These are phyloP conservation scores for Netelia virgata DNA, from an alignment of 2,888 invertebrate species.

Conservation along the genomic window DNA sequence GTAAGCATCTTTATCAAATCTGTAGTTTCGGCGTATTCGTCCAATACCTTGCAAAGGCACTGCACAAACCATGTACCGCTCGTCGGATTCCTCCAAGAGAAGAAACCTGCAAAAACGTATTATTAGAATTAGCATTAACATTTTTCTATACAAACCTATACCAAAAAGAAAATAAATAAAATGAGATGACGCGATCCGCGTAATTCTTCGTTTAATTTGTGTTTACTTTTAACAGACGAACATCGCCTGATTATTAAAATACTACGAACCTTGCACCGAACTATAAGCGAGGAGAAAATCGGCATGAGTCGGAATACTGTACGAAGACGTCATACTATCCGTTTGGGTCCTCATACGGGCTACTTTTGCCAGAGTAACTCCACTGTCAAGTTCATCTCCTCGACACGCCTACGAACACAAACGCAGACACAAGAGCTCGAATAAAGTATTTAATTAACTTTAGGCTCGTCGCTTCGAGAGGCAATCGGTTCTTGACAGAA, in stretches of 20 bases:
- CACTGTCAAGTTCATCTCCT: conserved; percentile 84
- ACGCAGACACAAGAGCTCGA: background rate
- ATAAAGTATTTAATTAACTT: background rate
- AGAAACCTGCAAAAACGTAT: conserved; percentile 84
- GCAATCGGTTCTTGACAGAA: background rate
- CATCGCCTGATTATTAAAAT: background rate
- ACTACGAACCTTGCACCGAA: conserved; percentile 85
- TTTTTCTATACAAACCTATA: too few relatives aligned
- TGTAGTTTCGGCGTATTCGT: conserved; percentile 82
- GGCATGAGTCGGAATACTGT: conserved; percentile 86
- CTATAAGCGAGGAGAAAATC: conserved; percentile 87
- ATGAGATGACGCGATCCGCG: too few relatives aligned
- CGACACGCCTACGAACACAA: conserved; percentile 85
- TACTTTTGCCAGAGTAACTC: conserved; percentile 79
- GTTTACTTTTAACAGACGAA: too few relatives aligned
- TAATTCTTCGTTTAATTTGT: too few relatives aligned
- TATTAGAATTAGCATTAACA: background rate
- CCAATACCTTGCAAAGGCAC: conserved; percentile 85
- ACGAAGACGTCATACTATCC: conserved; percentile 78
- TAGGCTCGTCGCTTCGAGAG: background rate
- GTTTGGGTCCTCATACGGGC: conserved; percentile 75
- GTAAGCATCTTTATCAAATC: conserved; percentile 87
- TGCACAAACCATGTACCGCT: conserved; percentile 88
- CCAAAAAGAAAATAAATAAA: too few relatives aligned
- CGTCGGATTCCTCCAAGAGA: conserved; percentile 86